Base-by-base conservation (phyloP, 2,113 vertebrate species). In the Brachypteracias leptosomus region DNA sequence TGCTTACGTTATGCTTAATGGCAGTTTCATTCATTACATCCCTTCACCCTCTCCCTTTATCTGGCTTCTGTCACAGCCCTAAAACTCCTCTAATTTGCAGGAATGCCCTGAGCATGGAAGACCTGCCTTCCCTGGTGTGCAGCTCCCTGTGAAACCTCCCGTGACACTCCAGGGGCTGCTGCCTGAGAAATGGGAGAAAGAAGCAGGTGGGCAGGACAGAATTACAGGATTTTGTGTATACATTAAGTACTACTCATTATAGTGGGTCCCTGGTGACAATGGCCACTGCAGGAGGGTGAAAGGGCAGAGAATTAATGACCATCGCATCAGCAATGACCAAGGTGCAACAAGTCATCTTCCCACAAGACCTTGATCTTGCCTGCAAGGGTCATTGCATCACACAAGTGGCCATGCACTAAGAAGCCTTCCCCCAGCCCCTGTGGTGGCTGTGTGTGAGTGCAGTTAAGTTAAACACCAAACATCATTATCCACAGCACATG, bases 11-110 rank as follows among this genome's bases (percentile, higher is more conserved):
- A 88, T 29, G 54, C 62, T 83, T 96, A 94, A 95, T 89, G 94
- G 86, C 88, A 96, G 75, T 76, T 97, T 97, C 73, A 88, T 95
- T 96, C 91, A 95, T 90, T 95, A 83, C 46, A 7, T 49, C 67
- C 65, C 83, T 86, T 96, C 77, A 90, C 67, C 33, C 9, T 86
- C 97, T 92, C 85, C 74, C 77, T 95, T 92, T 93, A 82, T 89
- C 65, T 89, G 62, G 91, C 82, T 89, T 97, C 79, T 94, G 36
- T 85, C 82, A 54, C 61, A 72, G 57, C 80, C 88, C 35, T 96
- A 88, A 88, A 88, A 83, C 33, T 88, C 65, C 58, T 95, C 61
- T 94, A 62, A 67, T 88, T 97, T 88, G 86, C 2, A 13, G 89
- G 59, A 93, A 91, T 79, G 68, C 67, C 82, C 73, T 86, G 73